Conservation (phyloP, 2,113 vertebrate genomes). For the Varanus komodoensis region DNA sequence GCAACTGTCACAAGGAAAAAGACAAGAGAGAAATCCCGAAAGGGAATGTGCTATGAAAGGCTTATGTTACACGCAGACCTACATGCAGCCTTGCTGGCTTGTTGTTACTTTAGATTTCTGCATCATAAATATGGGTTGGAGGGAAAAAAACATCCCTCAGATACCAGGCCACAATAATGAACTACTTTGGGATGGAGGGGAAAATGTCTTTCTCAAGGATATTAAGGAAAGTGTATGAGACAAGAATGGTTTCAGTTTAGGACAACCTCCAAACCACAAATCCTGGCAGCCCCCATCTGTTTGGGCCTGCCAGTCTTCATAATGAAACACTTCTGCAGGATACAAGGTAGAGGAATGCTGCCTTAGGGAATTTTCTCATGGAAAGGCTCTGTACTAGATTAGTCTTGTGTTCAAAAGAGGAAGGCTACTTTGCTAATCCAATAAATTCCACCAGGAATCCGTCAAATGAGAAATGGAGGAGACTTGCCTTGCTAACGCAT, state of each 20-base stretch:
- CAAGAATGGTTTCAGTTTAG: background rate
- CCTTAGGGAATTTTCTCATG: background rate
- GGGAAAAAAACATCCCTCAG: background rate
- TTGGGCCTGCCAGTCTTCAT: too few relatives aligned
- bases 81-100: background rate
- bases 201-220: background rate
- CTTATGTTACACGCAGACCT: background rate
- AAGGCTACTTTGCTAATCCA: slow-evolving; percentile 52
- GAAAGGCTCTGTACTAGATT: background rate
- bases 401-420: background rate
- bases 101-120: background rate
- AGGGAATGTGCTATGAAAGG: background rate
- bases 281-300: too few relatives aligned
- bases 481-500: slow-evolving; percentile 20
- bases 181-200: background rate
- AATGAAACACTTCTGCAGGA: too few relatives aligned
- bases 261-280: too few relatives aligned
- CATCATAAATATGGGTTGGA: too few relatives aligned
- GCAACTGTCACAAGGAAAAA: background rate
- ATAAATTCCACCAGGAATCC: slow-evolving; percentile 50
- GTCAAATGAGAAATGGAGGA: slow-evolving; percentile 48
- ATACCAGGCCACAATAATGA: background rate
- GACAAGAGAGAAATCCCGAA: background rate
- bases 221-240: background rate
- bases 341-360: too few relatives aligned